phyloP scores from a whole-genome alignment of 2,888 invertebrate genomes.

The Iphiclides podalirius region DNA sequence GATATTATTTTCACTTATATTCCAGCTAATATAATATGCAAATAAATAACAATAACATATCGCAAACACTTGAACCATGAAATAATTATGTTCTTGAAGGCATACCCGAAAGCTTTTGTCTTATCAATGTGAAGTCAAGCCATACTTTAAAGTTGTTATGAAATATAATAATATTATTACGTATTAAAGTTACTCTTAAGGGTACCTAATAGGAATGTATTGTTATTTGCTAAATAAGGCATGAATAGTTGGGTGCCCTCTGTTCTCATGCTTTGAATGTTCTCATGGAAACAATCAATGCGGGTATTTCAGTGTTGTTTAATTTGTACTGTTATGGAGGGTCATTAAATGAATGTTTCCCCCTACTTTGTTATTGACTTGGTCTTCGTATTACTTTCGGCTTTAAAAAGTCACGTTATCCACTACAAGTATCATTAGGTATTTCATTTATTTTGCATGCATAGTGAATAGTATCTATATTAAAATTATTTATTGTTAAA shows the following conservation, averaged over 20 bases:
- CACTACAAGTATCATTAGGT: not conserved
- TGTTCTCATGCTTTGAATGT: constrained; percentile 61
- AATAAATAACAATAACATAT: constrained; percentile 30
- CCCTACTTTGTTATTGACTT: constrained; percentile 6
- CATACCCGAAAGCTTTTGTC: not conserved
- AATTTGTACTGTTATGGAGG: constrained; percentile 46
- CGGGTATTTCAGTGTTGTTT: constrained; percentile 47
- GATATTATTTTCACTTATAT: no score
- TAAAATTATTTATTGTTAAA: no score
- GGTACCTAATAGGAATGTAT: constrained; percentile 33
- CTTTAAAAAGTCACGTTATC: not conserved
- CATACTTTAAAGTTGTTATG: constrained; percentile 3
- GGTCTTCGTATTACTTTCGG: constrained; percentile 3
- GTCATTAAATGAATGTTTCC: constrained; percentile 14
- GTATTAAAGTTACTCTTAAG: constrained; percentile 22
- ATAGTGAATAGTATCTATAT: no score
- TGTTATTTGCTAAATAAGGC: constrained; percentile 43
- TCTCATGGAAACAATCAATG: constrained; percentile 70
- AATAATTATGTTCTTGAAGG: not conserved
- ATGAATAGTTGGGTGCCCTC: constrained; percentile 49
- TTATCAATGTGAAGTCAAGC: no score
- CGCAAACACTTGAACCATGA: not conserved
- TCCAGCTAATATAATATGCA: constrained; percentile 33
- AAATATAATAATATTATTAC: constrained; percentile 9
- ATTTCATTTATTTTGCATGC: not conserved